Evolutionary conservation across 2,113 vertebrate species (phyloP).

Genomic region (Aegithalos caudatus): DNA sequence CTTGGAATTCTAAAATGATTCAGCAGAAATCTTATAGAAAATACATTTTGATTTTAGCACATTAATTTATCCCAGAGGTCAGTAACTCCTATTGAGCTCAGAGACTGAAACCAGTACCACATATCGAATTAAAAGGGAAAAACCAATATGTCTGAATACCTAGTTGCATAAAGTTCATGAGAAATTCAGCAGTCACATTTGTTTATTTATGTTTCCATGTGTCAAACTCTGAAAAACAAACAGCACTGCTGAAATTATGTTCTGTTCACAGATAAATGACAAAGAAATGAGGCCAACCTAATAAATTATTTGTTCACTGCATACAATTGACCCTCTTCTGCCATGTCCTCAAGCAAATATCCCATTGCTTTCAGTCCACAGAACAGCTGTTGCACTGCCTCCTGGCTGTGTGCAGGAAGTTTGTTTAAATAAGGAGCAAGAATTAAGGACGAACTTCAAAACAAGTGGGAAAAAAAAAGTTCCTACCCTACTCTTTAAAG

Average conservation of each 20-base stretch:
- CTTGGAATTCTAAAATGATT: background rate
- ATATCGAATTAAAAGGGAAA: background rate
- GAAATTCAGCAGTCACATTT: slow-evolving; percentile 7
- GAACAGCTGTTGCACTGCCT: slow-evolving; percentile 33
- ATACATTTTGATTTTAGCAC: background rate
- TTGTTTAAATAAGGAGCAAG: slow-evolving; percentile 6
- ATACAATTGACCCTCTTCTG: slow-evolving; percentile 30
- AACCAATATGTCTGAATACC: background rate
- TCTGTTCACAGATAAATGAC: slow-evolving; percentile 35
- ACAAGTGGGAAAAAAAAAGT: slow-evolving; percentile 6
- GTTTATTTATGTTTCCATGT: background rate
- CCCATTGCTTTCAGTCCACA: background rate
- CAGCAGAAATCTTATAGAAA: background rate
- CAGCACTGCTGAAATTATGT: background rate
- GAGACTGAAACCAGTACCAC: background rate
- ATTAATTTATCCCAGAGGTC: background rate
- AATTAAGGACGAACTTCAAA: slow-evolving; percentile 16
- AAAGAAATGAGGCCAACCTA: slow-evolving; percentile 42
- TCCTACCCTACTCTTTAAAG: slow-evolving; percentile 13
- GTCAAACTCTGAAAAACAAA: slow-evolving; percentile 32
- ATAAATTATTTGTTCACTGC: slow-evolving; percentile 59
- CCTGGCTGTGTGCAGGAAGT: slow-evolving; percentile 15
- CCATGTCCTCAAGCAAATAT: slow-evolving; percentile 18
- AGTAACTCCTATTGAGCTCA: background rate
- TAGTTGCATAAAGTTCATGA: background rate